Conservation (phyloP, 2,797 vertebrate genomes). For the Xerus rutilus region DNA sequence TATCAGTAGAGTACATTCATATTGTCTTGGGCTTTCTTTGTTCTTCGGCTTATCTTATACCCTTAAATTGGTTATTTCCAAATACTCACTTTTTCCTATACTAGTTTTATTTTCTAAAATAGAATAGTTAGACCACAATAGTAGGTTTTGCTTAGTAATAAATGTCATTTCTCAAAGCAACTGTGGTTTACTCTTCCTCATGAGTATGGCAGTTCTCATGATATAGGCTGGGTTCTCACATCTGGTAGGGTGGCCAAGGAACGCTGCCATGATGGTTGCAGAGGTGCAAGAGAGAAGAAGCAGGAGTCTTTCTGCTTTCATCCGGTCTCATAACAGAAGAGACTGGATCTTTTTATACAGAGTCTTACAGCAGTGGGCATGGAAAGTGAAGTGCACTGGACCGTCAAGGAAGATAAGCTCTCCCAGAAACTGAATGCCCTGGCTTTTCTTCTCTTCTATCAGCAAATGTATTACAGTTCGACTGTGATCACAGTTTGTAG, state of each 20-base stretch:
- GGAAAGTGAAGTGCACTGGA: not conserved
- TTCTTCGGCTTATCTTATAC: not conserved
- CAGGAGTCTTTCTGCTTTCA: not conserved
- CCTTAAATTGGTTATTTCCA: not conserved
- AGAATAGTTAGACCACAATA: not conserved
- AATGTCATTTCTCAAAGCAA: not conserved
- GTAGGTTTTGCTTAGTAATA: not conserved
- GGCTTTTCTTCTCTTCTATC: not conserved
- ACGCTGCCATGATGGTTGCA: not conserved
- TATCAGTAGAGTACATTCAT: not conserved
- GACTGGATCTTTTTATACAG: not conserved
- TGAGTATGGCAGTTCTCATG: not conserved
- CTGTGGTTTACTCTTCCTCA: not conserved
- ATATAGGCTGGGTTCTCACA: not conserved
- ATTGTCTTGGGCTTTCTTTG: not conserved
- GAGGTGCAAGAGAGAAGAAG: not conserved
- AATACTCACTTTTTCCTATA: constrained; percentile 1
- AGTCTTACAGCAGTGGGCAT: not conserved
- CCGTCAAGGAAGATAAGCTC: not conserved
- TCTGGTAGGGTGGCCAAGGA: not conserved
- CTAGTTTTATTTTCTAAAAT: constrained; percentile 34
- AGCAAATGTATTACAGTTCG: not conserved
- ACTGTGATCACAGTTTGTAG: not conserved
- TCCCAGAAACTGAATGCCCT: not conserved
- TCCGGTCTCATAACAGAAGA: not conserved